These are phyloP conservation scores for Microtus oregoni DNA, from an alignment of 2,113 vertebrate species.

Conservation along the genomic window DNA sequence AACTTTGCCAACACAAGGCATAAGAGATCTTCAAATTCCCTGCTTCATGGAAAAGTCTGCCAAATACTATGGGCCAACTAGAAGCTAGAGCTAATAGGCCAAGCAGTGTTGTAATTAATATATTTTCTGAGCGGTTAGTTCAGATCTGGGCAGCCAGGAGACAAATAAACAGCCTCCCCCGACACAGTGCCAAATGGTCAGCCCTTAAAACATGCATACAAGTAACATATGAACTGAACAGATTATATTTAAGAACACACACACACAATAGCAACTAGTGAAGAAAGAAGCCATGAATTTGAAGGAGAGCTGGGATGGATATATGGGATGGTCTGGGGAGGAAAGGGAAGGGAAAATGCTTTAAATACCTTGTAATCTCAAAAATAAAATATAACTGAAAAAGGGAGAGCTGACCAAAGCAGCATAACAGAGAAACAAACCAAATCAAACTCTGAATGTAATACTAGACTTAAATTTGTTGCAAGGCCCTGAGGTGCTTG, in stretches of 20 bases:
- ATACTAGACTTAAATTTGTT: background rate
- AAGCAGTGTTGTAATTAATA: too few relatives aligned
- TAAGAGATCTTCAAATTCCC: too few relatives aligned
- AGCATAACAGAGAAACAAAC: background rate
- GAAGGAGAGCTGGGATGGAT: too few relatives aligned
- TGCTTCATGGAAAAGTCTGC: too few relatives aligned
- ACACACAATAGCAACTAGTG: background rate
- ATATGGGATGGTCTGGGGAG: background rate
- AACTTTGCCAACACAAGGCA: too few relatives aligned
- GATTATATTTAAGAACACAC: background rate
- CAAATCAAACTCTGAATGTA: background rate
- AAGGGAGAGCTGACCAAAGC: background rate
- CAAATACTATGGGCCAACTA: too few relatives aligned
- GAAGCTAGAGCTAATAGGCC: too few relatives aligned
- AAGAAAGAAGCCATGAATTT: background rate
- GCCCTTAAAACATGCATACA: background rate
- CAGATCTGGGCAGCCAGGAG: too few relatives aligned
- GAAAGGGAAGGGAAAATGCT: too few relatives aligned
- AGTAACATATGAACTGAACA: background rate
- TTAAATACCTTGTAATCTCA: background rate
- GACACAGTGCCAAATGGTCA: background rate
- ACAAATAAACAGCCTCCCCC: too few relatives aligned
- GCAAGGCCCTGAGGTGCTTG: background rate
- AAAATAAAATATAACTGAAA: too few relatives aligned
- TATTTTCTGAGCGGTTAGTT: too few relatives aligned